phyloP scores from a whole-genome alignment of 2,888 invertebrate species.

The Phorcus lineatus region DNA sequence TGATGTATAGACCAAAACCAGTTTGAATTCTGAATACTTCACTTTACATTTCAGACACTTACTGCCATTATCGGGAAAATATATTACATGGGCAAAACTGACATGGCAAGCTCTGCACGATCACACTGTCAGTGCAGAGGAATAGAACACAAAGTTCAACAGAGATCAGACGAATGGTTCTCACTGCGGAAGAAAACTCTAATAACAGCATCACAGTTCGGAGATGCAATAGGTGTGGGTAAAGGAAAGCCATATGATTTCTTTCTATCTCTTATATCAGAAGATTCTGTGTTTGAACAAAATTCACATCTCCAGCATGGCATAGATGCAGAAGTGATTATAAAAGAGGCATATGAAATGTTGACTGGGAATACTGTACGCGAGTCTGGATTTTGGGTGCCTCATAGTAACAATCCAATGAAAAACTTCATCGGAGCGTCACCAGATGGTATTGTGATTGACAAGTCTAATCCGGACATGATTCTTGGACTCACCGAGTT shows the following conservation, averaged over 20 bases:
- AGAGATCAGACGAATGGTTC: conserved; percentile 58
- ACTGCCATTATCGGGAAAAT: no score
- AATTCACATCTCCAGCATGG: conserved; percentile 46
- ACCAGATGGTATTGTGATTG: conserved; percentile 60
- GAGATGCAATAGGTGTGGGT: conserved; percentile 63
- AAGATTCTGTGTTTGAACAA: conserved; percentile 32
- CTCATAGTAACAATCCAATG: conserved; percentile 39
- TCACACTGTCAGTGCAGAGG: background rate
- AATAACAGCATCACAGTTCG: conserved; percentile 63
- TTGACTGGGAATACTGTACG: conserved; percentile 52
- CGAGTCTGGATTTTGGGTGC: conserved; percentile 61
- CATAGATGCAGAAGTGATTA: conserved; percentile 49
- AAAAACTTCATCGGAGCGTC: conserved; percentile 56
- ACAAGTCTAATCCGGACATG: conserved; percentile 24
- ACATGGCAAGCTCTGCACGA: no score
- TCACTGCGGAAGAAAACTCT: conserved; percentile 44
- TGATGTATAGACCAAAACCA: no score
- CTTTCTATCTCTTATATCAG: conserved; percentile 42
- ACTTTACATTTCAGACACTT: no score
- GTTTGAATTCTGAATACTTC: no score
- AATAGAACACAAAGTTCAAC: conserved; percentile 58
- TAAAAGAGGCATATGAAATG: conserved; percentile 60
- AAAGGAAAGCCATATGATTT: conserved; percentile 61
- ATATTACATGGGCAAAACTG: no score
- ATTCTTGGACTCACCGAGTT: conserved; percentile 59